A percentile compares a stretch with the other conserved stretches of the same genome.
Evolutionary conservation across 2,888 invertebrate genomes (phyloP).

Genomic region (Polietes domitor): DNA sequence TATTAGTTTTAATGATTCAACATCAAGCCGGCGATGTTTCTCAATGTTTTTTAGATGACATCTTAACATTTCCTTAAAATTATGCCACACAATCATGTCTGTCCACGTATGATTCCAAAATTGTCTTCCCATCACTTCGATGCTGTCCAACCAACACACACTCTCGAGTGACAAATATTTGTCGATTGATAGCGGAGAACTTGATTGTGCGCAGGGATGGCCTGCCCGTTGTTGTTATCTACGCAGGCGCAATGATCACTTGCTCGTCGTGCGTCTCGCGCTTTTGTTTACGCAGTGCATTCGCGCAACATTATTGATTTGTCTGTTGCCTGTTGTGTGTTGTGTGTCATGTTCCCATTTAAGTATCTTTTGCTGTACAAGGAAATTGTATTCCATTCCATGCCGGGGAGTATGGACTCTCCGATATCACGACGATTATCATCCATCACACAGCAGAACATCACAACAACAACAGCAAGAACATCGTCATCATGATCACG

Average conservation of each 20-base stretch:
- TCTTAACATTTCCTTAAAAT: no score
- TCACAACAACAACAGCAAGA: background rate
- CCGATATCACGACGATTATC: constrained; percentile 15
- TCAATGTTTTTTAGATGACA: no score
- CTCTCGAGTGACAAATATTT: constrained; percentile 9
- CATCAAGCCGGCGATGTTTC: no score
- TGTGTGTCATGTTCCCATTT: constrained; percentile 47
- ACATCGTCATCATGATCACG: background rate
- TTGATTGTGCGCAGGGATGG: background rate
- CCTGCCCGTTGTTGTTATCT: no score
- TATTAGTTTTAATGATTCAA: no score
- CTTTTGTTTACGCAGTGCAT: constrained; percentile 14
- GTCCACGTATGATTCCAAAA: background rate
- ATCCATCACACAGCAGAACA: background rate
- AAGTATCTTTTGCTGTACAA: constrained; percentile 59
- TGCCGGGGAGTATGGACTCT: background rate
- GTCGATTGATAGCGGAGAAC: constrained; percentile 15
- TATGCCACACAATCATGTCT: no score
- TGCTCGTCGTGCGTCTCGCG: background rate
- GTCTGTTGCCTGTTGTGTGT: constrained; percentile 29
- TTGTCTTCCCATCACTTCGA: background rate
- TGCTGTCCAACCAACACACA: constrained; percentile 5
- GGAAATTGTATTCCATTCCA: constrained; percentile 50
- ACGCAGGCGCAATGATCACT: no score
- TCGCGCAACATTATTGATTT: constrained; percentile 27